These are phyloP conservation scores for Sesamia nonagrioides DNA, from an alignment of 1,140 invertebrate genomes.

Conservation along the genomic window DNA sequence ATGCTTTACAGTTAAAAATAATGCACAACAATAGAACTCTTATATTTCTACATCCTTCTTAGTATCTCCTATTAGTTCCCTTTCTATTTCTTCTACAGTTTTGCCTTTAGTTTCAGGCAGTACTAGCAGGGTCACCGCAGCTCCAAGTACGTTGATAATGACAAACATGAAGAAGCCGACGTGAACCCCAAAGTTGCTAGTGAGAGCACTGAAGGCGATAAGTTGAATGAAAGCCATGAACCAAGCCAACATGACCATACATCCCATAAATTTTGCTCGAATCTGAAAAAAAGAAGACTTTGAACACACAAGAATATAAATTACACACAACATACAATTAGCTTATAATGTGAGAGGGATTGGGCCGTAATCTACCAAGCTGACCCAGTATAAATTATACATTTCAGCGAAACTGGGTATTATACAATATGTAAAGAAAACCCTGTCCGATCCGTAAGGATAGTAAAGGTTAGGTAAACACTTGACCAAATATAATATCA, in stretches of 20 bases:
- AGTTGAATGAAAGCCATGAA: slow-evolving; percentile 63
- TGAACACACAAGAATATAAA: too few relatives aligned
- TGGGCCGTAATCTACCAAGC: too few relatives aligned
- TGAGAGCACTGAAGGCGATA: slow-evolving; percentile 58
- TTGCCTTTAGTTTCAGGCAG: slow-evolving; percentile 70
- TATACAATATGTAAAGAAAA: too few relatives aligned
- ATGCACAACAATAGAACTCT: neutral
- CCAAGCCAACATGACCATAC: slow-evolving; percentile 68
- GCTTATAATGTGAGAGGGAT: too few relatives aligned
- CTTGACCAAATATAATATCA: too few relatives aligned
- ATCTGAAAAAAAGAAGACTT: slow-evolving; percentile 61
- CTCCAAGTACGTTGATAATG: slow-evolving; percentile 59
- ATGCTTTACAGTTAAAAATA: neutral
- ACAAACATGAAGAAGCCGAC: slow-evolving; percentile 68
- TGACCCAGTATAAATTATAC: too few relatives aligned
- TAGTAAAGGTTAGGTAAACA: too few relatives aligned
- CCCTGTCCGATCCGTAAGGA: too few relatives aligned
- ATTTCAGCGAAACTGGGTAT: too few relatives aligned
- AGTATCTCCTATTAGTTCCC: neutral
- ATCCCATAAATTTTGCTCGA: slow-evolving; percentile 70
- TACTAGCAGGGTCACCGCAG: slow-evolving; percentile 54
- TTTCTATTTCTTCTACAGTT: slow-evolving; percentile 61
- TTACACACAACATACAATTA: neutral
- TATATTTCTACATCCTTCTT: neutral
- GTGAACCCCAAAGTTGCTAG: slow-evolving; percentile 58